phyloP scores from a whole-genome alignment of 2,113 vertebrate genomes.

The Myotis lucifugus region DNA sequence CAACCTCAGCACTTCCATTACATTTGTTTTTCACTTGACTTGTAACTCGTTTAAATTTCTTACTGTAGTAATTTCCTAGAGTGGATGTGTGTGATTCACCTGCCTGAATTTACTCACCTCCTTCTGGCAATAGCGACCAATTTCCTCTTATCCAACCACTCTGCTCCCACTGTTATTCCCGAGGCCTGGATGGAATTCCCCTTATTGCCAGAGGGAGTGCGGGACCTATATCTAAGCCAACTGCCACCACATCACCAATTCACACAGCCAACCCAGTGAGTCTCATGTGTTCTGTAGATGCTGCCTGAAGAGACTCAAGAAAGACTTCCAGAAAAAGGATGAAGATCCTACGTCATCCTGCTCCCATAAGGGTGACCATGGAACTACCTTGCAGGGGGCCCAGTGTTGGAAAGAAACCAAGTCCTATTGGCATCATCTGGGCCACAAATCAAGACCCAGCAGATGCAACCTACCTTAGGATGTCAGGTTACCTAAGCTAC shows the following conservation, averaged over 20 bases:
- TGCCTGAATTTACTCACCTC: not conserved
- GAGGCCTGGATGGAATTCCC: not conserved
- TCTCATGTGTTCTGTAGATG: not conserved
- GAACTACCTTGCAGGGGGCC: not conserved
- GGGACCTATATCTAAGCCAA: not conserved
- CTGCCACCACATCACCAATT: fast-evolving
- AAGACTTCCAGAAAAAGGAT: not conserved
- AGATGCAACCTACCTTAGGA: not conserved
- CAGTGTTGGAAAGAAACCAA: not conserved
- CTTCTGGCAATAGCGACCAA: not conserved
- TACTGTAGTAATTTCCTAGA: not conserved
- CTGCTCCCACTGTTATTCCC: not conserved
- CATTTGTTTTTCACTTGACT: not conserved
- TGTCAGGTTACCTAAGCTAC: not conserved
- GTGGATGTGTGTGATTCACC: not conserved
- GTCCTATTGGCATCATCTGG: not conserved
- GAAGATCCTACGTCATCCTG: not conserved
- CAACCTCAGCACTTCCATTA: not conserved
- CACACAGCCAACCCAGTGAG: not conserved
- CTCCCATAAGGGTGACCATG: not conserved
- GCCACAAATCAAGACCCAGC: not conserved
- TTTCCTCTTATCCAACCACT: not conserved
- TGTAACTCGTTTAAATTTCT: not conserved
- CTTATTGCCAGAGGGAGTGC: not conserved
- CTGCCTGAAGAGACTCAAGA: not conserved